A percentile compares a stretch with the other conserved stretches of the same genome.
Conservation (phyloP, 2,113 vertebrate species). For the Rhabdomys dilectus region DNA sequence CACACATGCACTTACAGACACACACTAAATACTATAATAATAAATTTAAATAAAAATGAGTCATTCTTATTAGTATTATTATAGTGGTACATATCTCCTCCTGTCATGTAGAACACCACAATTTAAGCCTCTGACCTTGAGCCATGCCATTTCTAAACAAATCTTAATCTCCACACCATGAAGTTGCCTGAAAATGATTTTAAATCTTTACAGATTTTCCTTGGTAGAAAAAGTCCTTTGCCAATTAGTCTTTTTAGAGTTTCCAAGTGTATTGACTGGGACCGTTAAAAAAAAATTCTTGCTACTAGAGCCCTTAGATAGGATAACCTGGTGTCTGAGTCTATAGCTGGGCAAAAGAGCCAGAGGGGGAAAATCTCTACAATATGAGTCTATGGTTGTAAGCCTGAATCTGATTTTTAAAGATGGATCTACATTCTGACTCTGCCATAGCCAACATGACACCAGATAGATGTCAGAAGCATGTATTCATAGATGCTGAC, state of each 20-base stretch:
- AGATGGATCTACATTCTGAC: neutral
- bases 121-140: neutral
- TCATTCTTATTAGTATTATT: neutral
- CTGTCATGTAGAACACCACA: neutral
- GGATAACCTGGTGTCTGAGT: neutral
- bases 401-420: neutral
- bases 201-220: neutral
- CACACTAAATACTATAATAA: neutral
- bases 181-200: neutral
- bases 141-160: neutral
- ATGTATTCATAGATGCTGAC: neutral
- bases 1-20: neutral
- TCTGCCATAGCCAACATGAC: neutral
- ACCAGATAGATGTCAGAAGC: neutral
- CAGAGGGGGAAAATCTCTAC: rapidly evolving
- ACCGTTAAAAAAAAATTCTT: neutral
- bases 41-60: neutral
- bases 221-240: neutral
- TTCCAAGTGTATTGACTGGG: neutral
- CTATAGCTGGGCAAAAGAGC: neutral
- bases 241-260: no score
- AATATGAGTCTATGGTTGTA: neutral
- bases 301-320: neutral
- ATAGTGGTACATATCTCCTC: neutral
- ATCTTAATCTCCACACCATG: neutral